Evolutionary conservation across 2,888 invertebrate genomes (phyloP).

Genomic region (Watsonalla binaria): DNA sequence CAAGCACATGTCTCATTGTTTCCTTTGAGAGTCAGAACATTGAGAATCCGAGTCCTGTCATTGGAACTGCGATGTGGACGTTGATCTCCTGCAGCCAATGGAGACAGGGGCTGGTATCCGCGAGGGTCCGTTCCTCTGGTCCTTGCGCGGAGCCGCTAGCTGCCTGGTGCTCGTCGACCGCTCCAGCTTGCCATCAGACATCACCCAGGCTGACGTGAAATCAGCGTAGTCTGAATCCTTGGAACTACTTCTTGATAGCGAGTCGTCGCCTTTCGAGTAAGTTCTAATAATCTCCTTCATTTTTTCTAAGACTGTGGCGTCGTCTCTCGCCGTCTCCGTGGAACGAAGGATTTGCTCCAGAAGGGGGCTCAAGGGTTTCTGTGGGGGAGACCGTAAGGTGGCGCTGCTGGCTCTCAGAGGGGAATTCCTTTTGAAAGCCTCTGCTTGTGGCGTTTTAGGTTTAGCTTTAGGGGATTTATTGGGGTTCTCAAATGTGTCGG

Average conservation of each 20-base stretch:
- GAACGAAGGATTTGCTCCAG: constrained; percentile 85
- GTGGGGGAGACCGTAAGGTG: constrained; percentile 77
- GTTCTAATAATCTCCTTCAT: constrained; percentile 82
- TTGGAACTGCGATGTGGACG: constrained; percentile 69
- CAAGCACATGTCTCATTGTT: constrained; percentile 9
- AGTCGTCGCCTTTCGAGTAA: constrained; percentile 68
- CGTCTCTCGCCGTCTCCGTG: constrained; percentile 85
- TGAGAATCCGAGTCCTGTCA: constrained; percentile 44
- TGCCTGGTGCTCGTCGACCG: constrained; percentile 78
- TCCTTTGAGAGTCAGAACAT: constrained; percentile 12
- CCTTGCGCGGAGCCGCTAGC: constrained; percentile 68
- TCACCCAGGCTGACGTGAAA: constrained; percentile 85
- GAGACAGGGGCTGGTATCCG: constrained; percentile 71
- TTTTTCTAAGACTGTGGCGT: constrained; percentile 84
- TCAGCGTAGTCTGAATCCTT: constrained; percentile 82
- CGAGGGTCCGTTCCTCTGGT: constrained; percentile 60
- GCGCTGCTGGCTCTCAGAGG: constrained; percentile 69
- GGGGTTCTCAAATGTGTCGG: constrained; percentile 70
- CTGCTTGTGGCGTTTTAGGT: constrained; percentile 52
- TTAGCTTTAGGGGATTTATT: constrained; percentile 81
- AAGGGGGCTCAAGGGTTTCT: constrained; percentile 81
- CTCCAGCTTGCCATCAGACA: constrained; percentile 83
- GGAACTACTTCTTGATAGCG: constrained; percentile 69
- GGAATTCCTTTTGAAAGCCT: constrained; percentile 74
- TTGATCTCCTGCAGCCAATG: constrained; percentile 65